Conservation (phyloP, 1,140 invertebrate genomes). For the Diprion similis region DNA sequence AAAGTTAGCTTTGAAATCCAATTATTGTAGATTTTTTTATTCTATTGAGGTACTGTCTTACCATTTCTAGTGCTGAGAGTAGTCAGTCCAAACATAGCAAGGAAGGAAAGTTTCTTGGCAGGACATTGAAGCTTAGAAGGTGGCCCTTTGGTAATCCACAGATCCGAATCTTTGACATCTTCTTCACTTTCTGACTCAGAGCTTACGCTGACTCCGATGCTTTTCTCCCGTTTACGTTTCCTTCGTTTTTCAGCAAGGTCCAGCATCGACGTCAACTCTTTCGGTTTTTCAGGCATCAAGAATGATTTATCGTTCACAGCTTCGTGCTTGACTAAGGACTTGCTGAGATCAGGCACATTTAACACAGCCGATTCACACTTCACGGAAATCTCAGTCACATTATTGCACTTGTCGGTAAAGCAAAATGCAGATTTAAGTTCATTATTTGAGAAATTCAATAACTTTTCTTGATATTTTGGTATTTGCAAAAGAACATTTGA, state of each 20-base stretch:
- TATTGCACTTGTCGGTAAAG: constrained; percentile 55
- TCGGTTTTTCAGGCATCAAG: constrained; percentile 42
- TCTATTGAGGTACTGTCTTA: constrained; percentile 31
- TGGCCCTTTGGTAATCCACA: constrained; percentile 61
- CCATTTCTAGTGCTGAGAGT: constrained; percentile 57
- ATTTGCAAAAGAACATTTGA: constrained; percentile 56
- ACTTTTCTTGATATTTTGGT: constrained; percentile 56
- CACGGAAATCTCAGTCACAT: constrained; percentile 44
- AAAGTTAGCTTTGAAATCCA: background rate
- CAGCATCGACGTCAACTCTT: constrained; percentile 48
- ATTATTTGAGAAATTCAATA: constrained; percentile 50
- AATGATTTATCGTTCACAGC: constrained; percentile 30
- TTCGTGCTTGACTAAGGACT: constrained; percentile 42
- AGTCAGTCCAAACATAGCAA: constrained; percentile 60
- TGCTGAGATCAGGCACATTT: constrained; percentile 57
- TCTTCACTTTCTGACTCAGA: constrained; percentile 57
- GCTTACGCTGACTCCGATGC: constrained; percentile 34
- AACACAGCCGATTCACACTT: constrained; percentile 52
- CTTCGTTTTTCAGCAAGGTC: constrained; percentile 56
- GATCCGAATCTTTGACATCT: constrained; percentile 46
- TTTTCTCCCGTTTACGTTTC: constrained; percentile 49
- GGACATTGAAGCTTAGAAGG: constrained; percentile 57
- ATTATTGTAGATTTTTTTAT: background rate
- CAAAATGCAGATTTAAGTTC: constrained; percentile 43
- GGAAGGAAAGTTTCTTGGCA: constrained; percentile 56